Percentiles rank a stretch among this genome's conserved stretches.
Evolutionary conservation across 2,797 vertebrate genomes (phyloP).

Genomic region (Neomorphus geoffroyi): DNA sequence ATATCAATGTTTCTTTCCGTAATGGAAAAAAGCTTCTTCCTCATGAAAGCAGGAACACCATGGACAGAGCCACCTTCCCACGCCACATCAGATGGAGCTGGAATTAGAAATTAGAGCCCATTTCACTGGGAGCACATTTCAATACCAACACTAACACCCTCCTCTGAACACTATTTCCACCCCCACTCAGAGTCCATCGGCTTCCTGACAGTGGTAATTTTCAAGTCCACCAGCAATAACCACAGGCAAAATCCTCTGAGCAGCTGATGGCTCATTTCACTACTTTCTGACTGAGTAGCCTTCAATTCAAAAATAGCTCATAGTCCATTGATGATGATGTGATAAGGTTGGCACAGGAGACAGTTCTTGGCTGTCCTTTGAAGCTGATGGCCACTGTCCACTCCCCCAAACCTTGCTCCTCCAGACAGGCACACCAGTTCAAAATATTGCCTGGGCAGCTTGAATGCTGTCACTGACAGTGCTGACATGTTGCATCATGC

Average conservation of each 20-base stretch:
- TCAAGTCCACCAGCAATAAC: neutral
- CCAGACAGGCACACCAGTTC: neutral
- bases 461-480: rapidly evolving
- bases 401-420: neutral
- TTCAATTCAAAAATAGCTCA: neutral
- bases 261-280: neutral
- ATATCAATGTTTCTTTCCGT: neutral
- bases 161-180: neutral
- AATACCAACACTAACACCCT: neutral
- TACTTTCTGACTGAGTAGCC: neutral
- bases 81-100: neutral
- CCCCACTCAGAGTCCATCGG: rapidly evolving
- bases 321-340: neutral
- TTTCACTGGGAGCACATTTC: neutral
- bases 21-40: neutral
- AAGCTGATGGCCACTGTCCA: neutral
- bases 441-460: neutral
- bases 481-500: neutral
- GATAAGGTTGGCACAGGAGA: neutral
- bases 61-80: neutral
- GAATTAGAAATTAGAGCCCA: neutral
- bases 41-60: neutral
- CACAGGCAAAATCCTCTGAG: neutral
- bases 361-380: neutral
- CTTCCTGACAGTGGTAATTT: neutral